Evolutionary conservation across 2,888 invertebrate species (phyloP).

Genomic region (Alcis repandata): DNA sequence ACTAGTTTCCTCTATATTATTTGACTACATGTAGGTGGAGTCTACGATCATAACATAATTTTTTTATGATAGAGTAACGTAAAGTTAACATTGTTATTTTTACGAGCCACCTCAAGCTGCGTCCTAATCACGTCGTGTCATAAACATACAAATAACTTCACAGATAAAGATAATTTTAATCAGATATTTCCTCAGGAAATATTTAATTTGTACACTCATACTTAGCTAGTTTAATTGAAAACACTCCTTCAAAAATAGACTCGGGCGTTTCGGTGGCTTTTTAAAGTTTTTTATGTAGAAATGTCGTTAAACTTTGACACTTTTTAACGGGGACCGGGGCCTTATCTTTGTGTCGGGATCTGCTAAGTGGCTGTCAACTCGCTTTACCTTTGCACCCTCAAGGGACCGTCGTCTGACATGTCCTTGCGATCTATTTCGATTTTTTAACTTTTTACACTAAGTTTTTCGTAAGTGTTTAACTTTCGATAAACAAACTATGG

Average conservation of each 20-base stretch:
- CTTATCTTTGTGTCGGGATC: slow-evolving; percentile 60
- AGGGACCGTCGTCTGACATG: slow-evolving; percentile 43
- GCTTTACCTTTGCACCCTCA: slow-evolving; percentile 42
- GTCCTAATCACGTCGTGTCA: slow-evolving; percentile 37
- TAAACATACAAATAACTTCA: slow-evolving; percentile 59
- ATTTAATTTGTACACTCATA: slow-evolving; percentile 69
- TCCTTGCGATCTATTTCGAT: slow-evolving; percentile 21
- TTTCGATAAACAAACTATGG: neutral
- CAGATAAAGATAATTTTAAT: slow-evolving; percentile 67
- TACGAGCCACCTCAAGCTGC: neutral
- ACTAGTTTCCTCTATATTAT: too few species aligned
- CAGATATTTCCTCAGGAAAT: slow-evolving; percentile 79
- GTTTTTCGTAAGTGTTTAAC: neutral
- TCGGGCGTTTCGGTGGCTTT: slow-evolving; percentile 53
- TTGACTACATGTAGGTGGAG: too few species aligned
- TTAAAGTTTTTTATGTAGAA: slow-evolving; percentile 62
- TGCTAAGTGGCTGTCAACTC: slow-evolving; percentile 70
- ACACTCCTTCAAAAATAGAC: slow-evolving; percentile 64
- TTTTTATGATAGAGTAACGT: too few species aligned
- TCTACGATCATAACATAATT: too few species aligned
- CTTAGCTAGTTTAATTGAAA: slow-evolving; percentile 74
- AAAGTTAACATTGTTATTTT: neutral
- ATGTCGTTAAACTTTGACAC: slow-evolving; percentile 77
- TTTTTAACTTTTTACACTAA: slow-evolving; percentile 10
- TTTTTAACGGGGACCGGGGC: slow-evolving; percentile 68